phyloP scores from a whole-genome alignment of 2,113 vertebrate species.

The Phalacrocorax aristotelis region DNA sequence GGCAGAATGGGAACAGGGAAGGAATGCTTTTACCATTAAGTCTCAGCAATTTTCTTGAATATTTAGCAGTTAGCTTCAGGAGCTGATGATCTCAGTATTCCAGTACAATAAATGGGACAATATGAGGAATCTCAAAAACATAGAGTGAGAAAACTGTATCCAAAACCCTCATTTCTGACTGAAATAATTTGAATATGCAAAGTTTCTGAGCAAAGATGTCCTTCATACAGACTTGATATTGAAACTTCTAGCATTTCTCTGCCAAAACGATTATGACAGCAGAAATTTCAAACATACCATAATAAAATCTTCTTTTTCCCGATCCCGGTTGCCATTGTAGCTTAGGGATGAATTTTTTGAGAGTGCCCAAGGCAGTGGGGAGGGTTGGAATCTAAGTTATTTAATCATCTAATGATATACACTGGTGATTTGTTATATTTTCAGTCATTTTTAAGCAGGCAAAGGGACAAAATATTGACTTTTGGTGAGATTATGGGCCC shows the following conservation, averaged over 20 bases:
- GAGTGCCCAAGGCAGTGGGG: too few relatives aligned
- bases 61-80: background rate
- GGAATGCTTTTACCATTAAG: background rate
- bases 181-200: background rate
- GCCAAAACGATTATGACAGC: background rate
- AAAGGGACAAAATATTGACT: background rate
- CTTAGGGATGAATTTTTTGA: background rate
- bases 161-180: background rate
- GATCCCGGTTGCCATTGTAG: background rate
- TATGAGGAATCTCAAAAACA: background rate
- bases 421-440: background rate
- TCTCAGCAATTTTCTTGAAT: background rate
- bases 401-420: fast-evolving
- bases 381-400: background rate
- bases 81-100: background rate
- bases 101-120: background rate
- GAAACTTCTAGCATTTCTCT: background rate
- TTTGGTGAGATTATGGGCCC: background rate
- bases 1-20: background rate
- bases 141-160: background rate
- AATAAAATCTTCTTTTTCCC: background rate
- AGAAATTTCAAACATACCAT: background rate
- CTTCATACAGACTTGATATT: background rate
- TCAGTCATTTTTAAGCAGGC: background rate
- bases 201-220: background rate